Evolutionary conservation across 30 jellyfish, hydroid and myxozoan species (phyloP).

Genomic region (Hydractinia echinata): DNA sequence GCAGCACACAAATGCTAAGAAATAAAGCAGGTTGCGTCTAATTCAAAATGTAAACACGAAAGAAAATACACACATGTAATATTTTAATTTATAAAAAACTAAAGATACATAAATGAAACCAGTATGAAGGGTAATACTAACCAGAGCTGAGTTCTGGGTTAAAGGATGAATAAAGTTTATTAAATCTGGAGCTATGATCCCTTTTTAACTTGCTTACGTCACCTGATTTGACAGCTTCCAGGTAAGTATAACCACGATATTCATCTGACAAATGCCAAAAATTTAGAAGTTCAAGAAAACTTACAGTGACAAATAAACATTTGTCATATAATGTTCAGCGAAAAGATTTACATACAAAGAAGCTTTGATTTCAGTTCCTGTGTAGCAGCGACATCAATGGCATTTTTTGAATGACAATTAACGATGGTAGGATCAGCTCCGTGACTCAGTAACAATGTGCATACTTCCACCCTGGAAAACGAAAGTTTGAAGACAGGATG

Average conservation of each 20-base stretch:
- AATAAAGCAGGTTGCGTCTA: neutral
- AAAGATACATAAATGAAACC: neutral
- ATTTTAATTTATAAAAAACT: too few species aligned
- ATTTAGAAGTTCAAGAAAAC: too few species aligned
- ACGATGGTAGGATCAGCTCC: constrained; percentile 90
- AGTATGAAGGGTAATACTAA: constrained; percentile 11
- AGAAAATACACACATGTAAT: too few species aligned
- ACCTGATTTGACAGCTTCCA: constrained; percentile 75
- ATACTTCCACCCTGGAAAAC: constrained; percentile 62
- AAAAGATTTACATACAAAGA: constrained; percentile 41
- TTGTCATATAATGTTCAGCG: neutral
- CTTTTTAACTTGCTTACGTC: constrained; percentile 76
- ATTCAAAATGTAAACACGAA: too few species aligned
- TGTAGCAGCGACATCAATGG: constrained; percentile 86
- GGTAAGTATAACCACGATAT: constrained; percentile 75
- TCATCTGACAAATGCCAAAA: constrained; percentile 41
- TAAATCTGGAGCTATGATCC: constrained; percentile 62
- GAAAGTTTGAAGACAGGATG: neutral
- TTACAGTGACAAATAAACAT: neutral
- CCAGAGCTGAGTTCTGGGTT: constrained; percentile 67
- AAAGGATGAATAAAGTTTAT: constrained; percentile 62
- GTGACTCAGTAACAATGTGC: constrained; percentile 74
- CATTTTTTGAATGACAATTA: constrained; percentile 81
- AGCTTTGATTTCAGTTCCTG: constrained; percentile 62
- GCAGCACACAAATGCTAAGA: constrained; percentile 64